A percentile compares a stretch with the other conserved stretches of the same genome.
Evolutionary conservation across 2,113 vertebrate genomes (phyloP).

Genomic region (Osmerus eperlanus): DNA sequence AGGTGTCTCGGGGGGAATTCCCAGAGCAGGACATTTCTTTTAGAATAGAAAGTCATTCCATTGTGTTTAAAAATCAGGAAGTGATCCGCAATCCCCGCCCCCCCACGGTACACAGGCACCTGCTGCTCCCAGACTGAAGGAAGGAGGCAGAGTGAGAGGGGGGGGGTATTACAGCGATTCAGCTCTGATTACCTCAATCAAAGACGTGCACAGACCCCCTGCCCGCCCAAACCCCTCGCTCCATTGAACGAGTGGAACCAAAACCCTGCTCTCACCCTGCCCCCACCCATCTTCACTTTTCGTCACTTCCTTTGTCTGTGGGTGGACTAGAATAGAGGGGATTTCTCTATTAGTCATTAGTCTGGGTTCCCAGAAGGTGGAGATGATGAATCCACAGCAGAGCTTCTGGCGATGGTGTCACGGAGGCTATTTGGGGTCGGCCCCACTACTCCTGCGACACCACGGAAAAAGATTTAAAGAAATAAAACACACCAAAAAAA

Average conservation of each 20-base stretch:
- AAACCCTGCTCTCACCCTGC: neutral
- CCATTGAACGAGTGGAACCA: neutral
- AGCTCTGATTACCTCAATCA: slow-evolving; percentile 3
- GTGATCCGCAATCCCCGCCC: neutral
- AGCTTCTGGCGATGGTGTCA: too few species aligned
- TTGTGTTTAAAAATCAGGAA: neutral
- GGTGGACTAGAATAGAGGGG: too few species aligned
- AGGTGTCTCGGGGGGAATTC: slow-evolving; percentile 3
- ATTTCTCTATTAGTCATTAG: too few species aligned
- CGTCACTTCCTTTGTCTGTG: too few species aligned
- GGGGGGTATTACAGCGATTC: neutral
- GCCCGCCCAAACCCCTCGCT: slow-evolving; percentile 1
- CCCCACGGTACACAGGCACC: neutral
- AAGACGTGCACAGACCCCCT: neutral
- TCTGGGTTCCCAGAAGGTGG: too few species aligned
- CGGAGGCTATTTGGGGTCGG: too few species aligned
- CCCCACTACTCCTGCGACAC: too few species aligned
- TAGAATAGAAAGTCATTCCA: slow-evolving; percentile 12
- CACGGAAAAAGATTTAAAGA: too few species aligned
- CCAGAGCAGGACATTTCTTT: slow-evolving; percentile 5
- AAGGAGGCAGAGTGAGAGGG: neutral
- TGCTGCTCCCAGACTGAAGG: slow-evolving; percentile 13
- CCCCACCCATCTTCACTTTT: neutral
- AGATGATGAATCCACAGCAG: too few species aligned
- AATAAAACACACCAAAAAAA: too few species aligned